phyloP scores from a whole-genome alignment of 2,888 invertebrate species.

The Eupithecia exiguata region DNA sequence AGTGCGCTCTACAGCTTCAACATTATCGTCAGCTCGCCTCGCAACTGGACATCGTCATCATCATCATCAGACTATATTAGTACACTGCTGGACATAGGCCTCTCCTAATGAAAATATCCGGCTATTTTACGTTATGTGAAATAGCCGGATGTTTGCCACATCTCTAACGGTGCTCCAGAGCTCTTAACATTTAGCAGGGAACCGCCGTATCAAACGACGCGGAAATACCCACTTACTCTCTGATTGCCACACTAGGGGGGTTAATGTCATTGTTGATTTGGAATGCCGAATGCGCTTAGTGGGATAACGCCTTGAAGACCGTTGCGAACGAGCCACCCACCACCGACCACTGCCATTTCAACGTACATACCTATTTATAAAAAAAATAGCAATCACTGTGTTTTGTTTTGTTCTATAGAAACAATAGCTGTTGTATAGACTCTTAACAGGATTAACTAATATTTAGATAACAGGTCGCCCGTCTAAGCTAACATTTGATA shows the following conservation, averaged over 20 bases:
- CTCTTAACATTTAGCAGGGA: slow-evolving; percentile 80
- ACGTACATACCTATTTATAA: neutral
- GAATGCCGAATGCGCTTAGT: slow-evolving; percentile 77
- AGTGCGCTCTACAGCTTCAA: neutral
- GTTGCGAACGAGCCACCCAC: neutral
- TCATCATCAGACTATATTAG: too few species aligned
- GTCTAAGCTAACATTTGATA: slow-evolving; percentile 72
- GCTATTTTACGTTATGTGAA: too few species aligned
- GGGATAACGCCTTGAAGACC: slow-evolving; percentile 58
- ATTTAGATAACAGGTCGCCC: neutral
- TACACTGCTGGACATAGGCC: too few species aligned
- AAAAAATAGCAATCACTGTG: neutral
- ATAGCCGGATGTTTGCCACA: slow-evolving; percentile 9
- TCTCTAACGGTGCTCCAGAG: slow-evolving; percentile 58
- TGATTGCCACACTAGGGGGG: slow-evolving; percentile 82
- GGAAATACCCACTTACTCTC: slow-evolving; percentile 82
- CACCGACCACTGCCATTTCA: neutral
- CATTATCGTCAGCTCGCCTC: neutral
- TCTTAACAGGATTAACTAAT: neutral
- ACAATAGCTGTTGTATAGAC: neutral
- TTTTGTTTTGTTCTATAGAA: neutral
- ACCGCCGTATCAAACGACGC: slow-evolving; percentile 80
- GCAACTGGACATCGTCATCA: too few species aligned
- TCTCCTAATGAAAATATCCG: too few species aligned
- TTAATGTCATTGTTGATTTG: slow-evolving; percentile 81